Evolutionary conservation across 1,140 invertebrate species (phyloP).

Genomic region (Cataglyphis hispanica): DNA sequence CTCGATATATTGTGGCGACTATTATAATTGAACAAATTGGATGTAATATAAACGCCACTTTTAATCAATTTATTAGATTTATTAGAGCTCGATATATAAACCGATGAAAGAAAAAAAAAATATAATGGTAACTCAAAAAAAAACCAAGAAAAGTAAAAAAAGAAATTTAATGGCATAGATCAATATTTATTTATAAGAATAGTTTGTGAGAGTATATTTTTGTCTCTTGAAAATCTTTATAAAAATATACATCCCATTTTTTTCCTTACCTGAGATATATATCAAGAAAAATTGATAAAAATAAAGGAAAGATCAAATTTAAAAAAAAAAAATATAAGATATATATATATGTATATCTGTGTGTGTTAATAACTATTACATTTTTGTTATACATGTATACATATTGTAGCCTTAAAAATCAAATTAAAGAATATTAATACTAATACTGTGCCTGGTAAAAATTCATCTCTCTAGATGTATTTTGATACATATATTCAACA

Average conservation of each 20-base stretch:
- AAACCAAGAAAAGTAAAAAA: neutral
- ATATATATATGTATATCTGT: neutral
- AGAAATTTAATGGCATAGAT: neutral
- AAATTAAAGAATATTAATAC: neutral
- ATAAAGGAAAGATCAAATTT: slow-evolving; percentile 35
- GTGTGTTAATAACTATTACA: neutral
- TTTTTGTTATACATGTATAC: neutral
- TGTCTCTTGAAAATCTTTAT: neutral
- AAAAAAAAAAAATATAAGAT: neutral
- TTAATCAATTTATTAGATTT: neutral
- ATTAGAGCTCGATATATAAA: neutral
- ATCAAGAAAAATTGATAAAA: slow-evolving; percentile 16
- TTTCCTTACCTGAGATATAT: neutral
- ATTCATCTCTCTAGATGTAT: neutral
- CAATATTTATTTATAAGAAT: neutral
- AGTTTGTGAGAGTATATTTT: slow-evolving; percentile 11
- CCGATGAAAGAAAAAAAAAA: neutral
- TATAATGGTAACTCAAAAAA: neutral
- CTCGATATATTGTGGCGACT: neutral
- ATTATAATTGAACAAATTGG: neutral
- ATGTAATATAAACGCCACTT: slow-evolving; percentile 13
- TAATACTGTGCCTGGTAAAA: neutral
- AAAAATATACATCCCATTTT: slow-evolving; percentile 8
- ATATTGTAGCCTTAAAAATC: neutral
- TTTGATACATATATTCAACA: neutral